Percentiles rank a stretch among this genome's conserved stretches.
phyloP scores from a whole-genome alignment of 2,113 vertebrate species.

The Symphodus melops region DNA sequence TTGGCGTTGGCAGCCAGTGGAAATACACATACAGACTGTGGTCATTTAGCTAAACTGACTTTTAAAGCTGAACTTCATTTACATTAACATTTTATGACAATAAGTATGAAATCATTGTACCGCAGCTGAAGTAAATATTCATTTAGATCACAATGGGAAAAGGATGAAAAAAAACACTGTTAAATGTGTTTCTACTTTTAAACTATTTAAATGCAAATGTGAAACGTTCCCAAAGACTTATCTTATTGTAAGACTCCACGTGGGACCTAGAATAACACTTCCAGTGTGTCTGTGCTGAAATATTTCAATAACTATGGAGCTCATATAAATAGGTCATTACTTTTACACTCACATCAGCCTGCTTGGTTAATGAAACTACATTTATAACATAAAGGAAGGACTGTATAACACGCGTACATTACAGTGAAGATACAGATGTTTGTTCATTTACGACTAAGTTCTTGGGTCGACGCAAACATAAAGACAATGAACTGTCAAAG shows the following conservation, averaged over 20 bases:
- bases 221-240: background rate
- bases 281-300: background rate
- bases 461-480: too few relatives aligned
- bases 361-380: too few relatives aligned
- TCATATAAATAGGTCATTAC: background rate
- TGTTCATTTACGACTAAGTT: too few relatives aligned
- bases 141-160: background rate
- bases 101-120: background rate
- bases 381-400: too few relatives aligned
- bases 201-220: slow-evolving; percentile 12
- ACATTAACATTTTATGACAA: slow-evolving; percentile 3
- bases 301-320: background rate
- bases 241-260: too few relatives aligned
- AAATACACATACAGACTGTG: slow-evolving; percentile 31
- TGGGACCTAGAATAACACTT: too few relatives aligned
- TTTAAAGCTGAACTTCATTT: slow-evolving; percentile 19
- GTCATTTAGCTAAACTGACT: slow-evolving; percentile 17
- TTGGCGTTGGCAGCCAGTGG: slow-evolving; percentile 27
- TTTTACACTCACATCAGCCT: background rate
- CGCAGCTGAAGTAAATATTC: background rate
- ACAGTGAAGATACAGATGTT: too few relatives aligned
- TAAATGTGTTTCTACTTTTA: background rate
- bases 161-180: background rate
- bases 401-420: too few relatives aligned
- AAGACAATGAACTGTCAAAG: too few relatives aligned